A percentile compares a stretch with the other conserved stretches of the same genome.
Evolutionary conservation across 2,113 vertebrate genomes (phyloP).

Genomic region (Laterallus jamaicensis): DNA sequence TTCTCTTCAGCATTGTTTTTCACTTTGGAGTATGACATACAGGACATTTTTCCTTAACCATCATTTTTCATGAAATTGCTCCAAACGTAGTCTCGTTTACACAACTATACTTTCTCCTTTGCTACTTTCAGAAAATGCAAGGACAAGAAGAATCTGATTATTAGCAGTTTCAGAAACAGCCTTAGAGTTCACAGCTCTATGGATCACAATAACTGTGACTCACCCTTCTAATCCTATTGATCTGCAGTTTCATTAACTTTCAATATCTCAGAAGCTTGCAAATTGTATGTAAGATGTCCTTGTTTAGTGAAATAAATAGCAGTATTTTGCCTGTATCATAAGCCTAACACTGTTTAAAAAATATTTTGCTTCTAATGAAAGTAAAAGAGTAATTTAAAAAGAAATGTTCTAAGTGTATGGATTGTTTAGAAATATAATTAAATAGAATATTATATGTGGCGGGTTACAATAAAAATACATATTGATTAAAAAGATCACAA

Average conservation of each 20-base stretch:
- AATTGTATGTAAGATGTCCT: neutral
- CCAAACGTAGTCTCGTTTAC: neutral
- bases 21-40: neutral
- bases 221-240: constrained; percentile 5
- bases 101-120: neutral
- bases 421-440: neutral
- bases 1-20: neutral
- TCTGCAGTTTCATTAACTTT: constrained; percentile 30
- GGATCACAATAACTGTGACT: neutral
- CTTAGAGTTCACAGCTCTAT: neutral
- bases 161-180: neutral
- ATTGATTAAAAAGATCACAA: neutral
- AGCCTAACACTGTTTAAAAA: neutral
- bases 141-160: neutral
- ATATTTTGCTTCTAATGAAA: neutral
- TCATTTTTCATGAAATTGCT: neutral
- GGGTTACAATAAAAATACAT: neutral
- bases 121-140: neutral
- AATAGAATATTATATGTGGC: neutral
- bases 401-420: neutral
- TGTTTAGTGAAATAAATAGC: neutral
- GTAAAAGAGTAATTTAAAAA: neutral
- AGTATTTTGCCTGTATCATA: neutral
- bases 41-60: neutral
- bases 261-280: neutral